Evolutionary conservation across 1,140 invertebrate species (phyloP), one percentile per base, ranked within the genome.

Genomic region (Aphelenchoides fujianensis): DNA sequence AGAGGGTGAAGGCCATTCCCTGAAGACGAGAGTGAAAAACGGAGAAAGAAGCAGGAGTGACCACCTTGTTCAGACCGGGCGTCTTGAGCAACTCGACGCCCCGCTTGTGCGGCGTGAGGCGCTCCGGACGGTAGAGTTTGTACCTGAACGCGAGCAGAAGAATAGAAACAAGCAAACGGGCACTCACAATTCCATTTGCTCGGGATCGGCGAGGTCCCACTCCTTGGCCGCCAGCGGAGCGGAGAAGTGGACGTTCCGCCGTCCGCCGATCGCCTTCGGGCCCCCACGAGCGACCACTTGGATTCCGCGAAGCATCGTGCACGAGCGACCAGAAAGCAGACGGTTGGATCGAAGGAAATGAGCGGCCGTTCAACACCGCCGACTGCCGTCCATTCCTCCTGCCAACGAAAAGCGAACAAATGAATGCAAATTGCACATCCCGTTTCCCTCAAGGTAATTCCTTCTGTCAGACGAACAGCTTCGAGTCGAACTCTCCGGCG

Each of bases 1-100:
- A 89, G 73, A 95, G 84, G 9, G 91, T 92, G 85, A 95, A 95
- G 1, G 92, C 93, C 84, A 94, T 88, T 78, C 93, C 93, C 55
- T 59, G 34, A 59, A 59, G 7, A 59, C 19, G 55, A 7, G 28
- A 48, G 23, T 12, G 23, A 48, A 48, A 23, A 12, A 48, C 41
- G 23, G 23, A 23, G 23, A 5, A 7, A 59, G 12, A 59, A 59
- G 12, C 55, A 59, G 5, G 19, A n/a, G n/a, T n/a, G n/a, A n/a
- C n/a, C 7, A 59, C 55, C 71, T 84, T 84, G 68, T 84, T 84
- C 9, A 84, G 48, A 2, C 74, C 68, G 16, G 82, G 82, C 5
- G 70, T 68, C 57, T 84, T 85, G 27, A 84, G 69, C 32, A 84
- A 54, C 16, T 84, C 83, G 16, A 84, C 74, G 28, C 82, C 83